Percentiles rank a stretch among this genome's conserved stretches.
phyloP scores from a whole-genome alignment of 2,797 vertebrate genomes.

The Chiroxiphia lanceolata region DNA sequence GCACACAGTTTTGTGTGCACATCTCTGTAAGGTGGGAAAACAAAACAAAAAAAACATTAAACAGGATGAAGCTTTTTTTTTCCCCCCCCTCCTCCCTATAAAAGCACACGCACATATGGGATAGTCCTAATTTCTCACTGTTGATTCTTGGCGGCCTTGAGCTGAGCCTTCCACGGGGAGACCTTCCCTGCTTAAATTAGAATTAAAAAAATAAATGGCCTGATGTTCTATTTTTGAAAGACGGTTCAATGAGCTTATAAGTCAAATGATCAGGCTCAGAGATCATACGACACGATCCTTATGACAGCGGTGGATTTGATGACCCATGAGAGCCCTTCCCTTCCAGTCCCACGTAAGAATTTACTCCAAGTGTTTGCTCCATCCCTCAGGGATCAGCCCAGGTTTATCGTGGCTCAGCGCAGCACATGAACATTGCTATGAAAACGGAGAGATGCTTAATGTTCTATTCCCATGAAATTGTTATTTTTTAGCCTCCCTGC shows the following conservation, averaged over 20 bases:
- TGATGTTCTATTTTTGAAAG: background rate
- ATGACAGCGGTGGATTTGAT: background rate
- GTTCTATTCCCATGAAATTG: background rate
- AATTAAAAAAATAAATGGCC: background rate
- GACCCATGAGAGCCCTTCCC: background rate
- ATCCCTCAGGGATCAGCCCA: background rate
- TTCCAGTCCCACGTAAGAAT: background rate
- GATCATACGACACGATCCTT: background rate
- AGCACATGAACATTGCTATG: rapidly evolving
- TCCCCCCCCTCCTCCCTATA: background rate
- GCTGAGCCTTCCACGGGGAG: background rate
- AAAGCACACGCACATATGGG: background rate
- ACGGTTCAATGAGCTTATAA: background rate
- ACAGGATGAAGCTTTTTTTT: background rate
- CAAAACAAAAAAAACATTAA: background rate
- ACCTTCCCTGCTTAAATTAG: background rate
- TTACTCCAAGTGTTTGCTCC: background rate
- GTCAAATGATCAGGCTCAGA: slow-evolving; percentile 31
- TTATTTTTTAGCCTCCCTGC: background rate
- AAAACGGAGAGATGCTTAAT: background rate
- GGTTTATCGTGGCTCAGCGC: background rate
- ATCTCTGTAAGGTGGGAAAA: background rate
- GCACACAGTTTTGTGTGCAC: background rate
- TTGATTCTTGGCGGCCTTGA: rapidly evolving
- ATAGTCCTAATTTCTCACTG: background rate